A percentile compares a stretch with the other conserved stretches of the same genome.
Conservation (phyloP, 2,113 vertebrate genomes). For the Amblyornis subalaris region DNA sequence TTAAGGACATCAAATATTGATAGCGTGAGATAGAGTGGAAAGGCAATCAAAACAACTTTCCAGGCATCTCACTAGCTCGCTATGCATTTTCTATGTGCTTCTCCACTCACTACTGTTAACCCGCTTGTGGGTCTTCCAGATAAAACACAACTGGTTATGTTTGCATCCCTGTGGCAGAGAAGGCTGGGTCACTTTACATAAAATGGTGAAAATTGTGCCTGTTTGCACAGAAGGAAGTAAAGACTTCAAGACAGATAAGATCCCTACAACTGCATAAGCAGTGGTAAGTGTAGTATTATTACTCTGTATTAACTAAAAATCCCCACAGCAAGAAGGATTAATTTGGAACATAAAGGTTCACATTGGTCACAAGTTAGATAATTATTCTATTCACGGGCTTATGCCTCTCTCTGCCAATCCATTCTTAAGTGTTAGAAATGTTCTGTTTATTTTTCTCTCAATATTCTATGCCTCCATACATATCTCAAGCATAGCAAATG, state of each 20-base stretch:
- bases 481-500: background rate
- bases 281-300: background rate
- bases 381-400: background rate
- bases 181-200: background rate
- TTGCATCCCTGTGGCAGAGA: background rate
- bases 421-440: background rate
- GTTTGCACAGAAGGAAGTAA: background rate
- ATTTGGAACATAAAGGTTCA: background rate
- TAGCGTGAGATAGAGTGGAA: background rate
- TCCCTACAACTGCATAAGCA: background rate
- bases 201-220: background rate
- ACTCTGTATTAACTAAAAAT: background rate
- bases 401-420: background rate
- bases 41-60: background rate
- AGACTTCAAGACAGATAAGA: background rate
- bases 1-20: background rate
- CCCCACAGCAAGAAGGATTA: background rate
- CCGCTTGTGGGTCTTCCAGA: background rate
- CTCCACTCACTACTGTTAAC: background rate
- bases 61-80: background rate
- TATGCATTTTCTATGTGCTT: background rate
- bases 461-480: background rate
- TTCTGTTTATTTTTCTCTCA: background rate
- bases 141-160: background rate
- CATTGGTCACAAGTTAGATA: background rate